These are phyloP conservation scores for Ericerus pela DNA, from an alignment of 1,140 invertebrate genomes.

Conservation along the genomic window DNA sequence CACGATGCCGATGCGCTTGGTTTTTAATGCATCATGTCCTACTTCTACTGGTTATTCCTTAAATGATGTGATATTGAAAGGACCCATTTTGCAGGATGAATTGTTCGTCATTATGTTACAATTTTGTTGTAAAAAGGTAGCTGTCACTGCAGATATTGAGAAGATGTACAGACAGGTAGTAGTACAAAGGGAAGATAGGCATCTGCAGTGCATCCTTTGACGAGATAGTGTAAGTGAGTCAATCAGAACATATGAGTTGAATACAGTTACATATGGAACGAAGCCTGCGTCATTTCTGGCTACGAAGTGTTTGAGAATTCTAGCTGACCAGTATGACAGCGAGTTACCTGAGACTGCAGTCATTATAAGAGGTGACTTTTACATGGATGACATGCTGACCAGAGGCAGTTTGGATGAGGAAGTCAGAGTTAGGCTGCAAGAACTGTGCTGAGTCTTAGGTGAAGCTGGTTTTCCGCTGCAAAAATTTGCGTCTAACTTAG, in stretches of 20 bases:
- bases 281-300: constrained; percentile 20
- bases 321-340: too few relatives aligned
- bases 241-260: constrained; percentile 18
- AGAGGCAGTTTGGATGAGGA: too few relatives aligned
- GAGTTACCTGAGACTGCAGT: too few relatives aligned
- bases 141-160: constrained; percentile 27
- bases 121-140: constrained; percentile 17
- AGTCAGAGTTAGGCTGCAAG: too few relatives aligned
- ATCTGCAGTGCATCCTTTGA: constrained; percentile 31
- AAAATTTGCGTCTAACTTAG: too few relatives aligned
- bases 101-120: constrained; percentile 23
- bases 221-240: constrained; percentile 21
- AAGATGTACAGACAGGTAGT: constrained; percentile 31
- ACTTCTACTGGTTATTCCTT: constrained; percentile 6
- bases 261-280: constrained; percentile 21
- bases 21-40: constrained; percentile 23
- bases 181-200: constrained; percentile 20
- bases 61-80: constrained; percentile 9
- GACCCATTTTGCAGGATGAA: constrained; percentile 19
- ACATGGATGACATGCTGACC: too few relatives aligned
- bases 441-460: too few relatives aligned
- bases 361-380: too few relatives aligned
- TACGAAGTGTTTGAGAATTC: too few relatives aligned
- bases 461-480: too few relatives aligned
- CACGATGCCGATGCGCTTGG: constrained; percentile 21